Percentiles rank a stretch among this genome's conserved stretches.
phyloP scores from a whole-genome alignment of 2,113 vertebrate species.

The Cromileptes altivelis region DNA sequence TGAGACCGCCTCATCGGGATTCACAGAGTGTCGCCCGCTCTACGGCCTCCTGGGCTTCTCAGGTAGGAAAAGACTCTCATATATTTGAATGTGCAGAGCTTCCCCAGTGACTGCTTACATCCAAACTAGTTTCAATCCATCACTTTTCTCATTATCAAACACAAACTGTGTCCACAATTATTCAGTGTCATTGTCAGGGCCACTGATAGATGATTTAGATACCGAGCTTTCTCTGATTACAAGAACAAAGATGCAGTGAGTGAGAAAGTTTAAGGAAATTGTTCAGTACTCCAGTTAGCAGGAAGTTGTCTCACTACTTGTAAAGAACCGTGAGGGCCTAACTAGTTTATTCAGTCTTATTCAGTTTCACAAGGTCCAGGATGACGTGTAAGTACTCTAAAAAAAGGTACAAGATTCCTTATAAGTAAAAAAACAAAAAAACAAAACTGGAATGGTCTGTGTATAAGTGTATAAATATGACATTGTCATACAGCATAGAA shows the following conservation, averaged over 20 bases:
- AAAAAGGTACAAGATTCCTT: neutral
- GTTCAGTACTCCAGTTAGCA: no score
- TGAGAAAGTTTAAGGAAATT: no score
- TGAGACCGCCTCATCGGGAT: constrained; percentile 88
- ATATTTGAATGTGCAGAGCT: neutral
- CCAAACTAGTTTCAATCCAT: neutral
- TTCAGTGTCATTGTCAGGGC: neutral
- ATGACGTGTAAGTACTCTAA: neutral
- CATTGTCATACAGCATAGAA: no score
- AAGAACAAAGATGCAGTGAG: no score
- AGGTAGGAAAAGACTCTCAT: constrained; percentile 81
- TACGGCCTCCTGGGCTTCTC: constrained; percentile 92
- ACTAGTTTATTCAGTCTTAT: neutral
- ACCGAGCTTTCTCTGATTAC: constrained; percentile 1
- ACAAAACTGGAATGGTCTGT: no score
- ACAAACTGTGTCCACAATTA: neutral
- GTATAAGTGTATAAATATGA: neutral
- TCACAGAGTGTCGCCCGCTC: constrained; percentile 92
- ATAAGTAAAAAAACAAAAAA: neutral
- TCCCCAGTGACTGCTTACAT: neutral
- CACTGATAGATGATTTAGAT: neutral
- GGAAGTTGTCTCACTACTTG: neutral
- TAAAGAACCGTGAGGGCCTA: neutral
- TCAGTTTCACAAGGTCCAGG: neutral
- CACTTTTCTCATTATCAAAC: neutral